Conservation (phyloP, 1,140 invertebrate genomes). For the Octopus bimaculoides region DNA sequence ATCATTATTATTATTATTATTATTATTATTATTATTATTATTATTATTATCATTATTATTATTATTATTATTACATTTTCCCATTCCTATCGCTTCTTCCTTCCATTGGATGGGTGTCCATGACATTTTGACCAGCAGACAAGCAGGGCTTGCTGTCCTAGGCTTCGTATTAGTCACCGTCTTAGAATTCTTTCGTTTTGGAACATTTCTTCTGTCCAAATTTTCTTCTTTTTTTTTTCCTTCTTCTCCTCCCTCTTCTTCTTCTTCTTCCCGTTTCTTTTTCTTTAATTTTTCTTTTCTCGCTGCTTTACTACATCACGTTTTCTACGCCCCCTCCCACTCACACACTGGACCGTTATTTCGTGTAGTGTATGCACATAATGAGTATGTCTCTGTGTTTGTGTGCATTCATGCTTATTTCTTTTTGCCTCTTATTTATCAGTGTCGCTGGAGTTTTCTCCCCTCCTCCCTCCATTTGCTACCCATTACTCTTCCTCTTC, state of each 20-base stretch:
- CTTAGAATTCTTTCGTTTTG: not conserved
- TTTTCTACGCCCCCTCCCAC: not conserved
- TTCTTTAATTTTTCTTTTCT: conserved; percentile 1
- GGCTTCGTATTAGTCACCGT: not conserved
- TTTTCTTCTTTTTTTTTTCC: not conserved
- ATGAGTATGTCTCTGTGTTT: not conserved
- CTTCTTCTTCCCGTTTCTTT: not conserved
- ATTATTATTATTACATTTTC: not conserved
- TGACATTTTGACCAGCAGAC: not conserved
- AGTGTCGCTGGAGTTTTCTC: not conserved
- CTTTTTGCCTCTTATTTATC: not conserved
- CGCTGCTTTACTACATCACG: not conserved
- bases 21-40: no score
- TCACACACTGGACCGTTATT: not conserved
- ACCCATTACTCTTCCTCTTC: conserved; percentile 13
- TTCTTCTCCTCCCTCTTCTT: not conserved
- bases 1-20: no score
- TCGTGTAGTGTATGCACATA: not conserved
- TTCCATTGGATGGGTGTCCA: not conserved
- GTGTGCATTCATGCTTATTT: not conserved
- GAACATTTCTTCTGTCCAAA: not conserved
- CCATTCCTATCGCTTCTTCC: not conserved
- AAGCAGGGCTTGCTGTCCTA: not conserved
- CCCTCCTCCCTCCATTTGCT: conserved; percentile 15
- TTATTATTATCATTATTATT: no score